phyloP scores from a whole-genome alignment of 2,797 vertebrate genomes.

The Salmo trutta region DNA sequence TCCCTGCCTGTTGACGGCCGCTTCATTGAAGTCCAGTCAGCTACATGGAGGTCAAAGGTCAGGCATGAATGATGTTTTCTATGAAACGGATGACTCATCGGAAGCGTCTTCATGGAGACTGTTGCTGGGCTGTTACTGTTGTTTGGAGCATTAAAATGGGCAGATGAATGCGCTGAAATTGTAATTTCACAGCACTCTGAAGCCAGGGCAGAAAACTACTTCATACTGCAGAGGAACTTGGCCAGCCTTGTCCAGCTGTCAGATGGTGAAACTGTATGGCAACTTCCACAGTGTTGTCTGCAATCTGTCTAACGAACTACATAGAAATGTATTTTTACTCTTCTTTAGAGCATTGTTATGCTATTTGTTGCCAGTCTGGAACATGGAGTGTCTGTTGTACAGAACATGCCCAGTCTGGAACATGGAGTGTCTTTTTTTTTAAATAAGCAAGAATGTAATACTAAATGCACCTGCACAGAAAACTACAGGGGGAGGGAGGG shows the following conservation, averaged over 20 bases:
- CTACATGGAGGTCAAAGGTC: conserved; percentile 52
- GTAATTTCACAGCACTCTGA: not conserved
- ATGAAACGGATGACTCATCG: conserved; percentile 61
- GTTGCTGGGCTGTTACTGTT: conserved; percentile 43
- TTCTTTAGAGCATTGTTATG: not conserved
- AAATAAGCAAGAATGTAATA: not conserved
- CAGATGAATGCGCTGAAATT: conserved; percentile 19
- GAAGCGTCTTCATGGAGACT: conserved; percentile 54
- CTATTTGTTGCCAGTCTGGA: not conserved
- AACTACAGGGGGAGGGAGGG: conserved; percentile 1
- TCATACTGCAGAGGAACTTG: not conserved
- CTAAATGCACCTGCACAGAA: conserved; percentile 1
- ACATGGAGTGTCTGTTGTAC: not conserved
- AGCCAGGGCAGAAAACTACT: not conserved
- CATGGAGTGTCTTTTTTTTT: too few species aligned
- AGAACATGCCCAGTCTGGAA: too few species aligned
- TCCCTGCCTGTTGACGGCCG: not conserved
- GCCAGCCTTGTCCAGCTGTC: not conserved
- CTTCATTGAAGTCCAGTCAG: conserved; percentile 36
- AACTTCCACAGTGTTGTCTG: too few species aligned
- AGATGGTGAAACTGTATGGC: not conserved
- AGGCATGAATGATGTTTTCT: conserved; percentile 61
- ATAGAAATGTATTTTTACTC: not conserved
- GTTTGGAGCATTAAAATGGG: conserved; percentile 37
- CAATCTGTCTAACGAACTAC: too few species aligned